phyloP scores from a whole-genome alignment of 2,888 invertebrate species.

The Conomelus anceps region DNA sequence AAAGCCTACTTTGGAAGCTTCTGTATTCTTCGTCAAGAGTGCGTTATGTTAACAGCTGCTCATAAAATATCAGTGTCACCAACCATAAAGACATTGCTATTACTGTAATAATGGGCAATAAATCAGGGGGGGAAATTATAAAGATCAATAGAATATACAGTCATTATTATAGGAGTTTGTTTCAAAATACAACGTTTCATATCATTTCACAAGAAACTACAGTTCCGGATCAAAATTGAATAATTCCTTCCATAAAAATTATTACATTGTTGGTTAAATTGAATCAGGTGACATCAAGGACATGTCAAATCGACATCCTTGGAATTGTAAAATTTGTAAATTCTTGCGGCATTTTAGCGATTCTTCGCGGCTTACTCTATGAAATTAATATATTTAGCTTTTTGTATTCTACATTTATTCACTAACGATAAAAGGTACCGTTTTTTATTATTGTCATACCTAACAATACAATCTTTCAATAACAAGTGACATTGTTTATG shows the following conservation, averaged over 20 bases:
- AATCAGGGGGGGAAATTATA: not conserved
- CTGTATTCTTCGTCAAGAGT: not conserved
- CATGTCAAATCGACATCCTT: conserved; percentile 9
- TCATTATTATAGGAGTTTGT: not conserved
- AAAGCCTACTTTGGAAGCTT: not conserved
- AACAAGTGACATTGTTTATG: not conserved
- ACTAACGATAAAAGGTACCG: not conserved
- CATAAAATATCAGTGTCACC: conserved; percentile 2
- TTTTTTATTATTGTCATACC: not conserved
- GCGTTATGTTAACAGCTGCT: conserved; percentile 10
- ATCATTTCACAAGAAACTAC: not conserved
- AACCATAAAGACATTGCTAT: not conserved
- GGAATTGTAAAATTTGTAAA: not conserved
- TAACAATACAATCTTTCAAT: not conserved
- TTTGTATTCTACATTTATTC: not conserved
- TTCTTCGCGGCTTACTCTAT: not conserved
- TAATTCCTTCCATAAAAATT: not conserved
- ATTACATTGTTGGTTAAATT: conserved; percentile 6
- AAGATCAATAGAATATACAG: not conserved
- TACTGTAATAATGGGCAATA: not conserved
- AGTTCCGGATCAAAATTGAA: not conserved
- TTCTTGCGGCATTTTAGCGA: conserved; percentile 2
- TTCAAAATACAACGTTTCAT: not conserved
- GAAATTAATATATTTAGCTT: not conserved
- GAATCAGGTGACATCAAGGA: conserved; percentile 10